These are phyloP conservation scores for Labeo catla DNA, from an alignment of 2,113 vertebrate species.

Conservation along the genomic window DNA sequence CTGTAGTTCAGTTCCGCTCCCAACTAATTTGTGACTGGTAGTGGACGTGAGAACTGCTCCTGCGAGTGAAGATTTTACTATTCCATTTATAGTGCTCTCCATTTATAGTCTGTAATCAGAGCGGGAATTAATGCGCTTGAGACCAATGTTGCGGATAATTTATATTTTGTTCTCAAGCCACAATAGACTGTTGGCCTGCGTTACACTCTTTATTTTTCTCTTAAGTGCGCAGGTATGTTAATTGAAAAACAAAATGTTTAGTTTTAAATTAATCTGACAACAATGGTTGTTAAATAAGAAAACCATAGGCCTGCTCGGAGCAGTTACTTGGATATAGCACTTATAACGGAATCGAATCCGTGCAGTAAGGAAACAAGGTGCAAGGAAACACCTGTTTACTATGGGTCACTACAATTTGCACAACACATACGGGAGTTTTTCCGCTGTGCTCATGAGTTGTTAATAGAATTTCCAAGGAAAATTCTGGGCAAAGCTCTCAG, in stretches of 20 bases:
- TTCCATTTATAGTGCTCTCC: conserved; percentile 41
- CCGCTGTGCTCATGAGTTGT: conserved; percentile 42
- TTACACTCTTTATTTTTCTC: too few species aligned
- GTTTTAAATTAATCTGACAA: conserved; percentile 5
- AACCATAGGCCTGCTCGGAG: conserved; percentile 17
- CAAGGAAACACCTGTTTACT: conserved; percentile 80
- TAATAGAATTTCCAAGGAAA: not conserved
- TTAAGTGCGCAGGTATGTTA: not conserved
- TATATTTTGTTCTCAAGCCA: conserved; percentile 37
- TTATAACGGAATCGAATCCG: conserved; percentile 35
- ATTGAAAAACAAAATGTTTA: not conserved
- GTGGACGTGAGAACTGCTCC: conserved; percentile 25
- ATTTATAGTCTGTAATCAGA: conserved; percentile 38
- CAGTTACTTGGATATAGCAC: not conserved
- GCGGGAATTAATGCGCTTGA: conserved; percentile 48
- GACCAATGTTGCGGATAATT: conserved; percentile 38
- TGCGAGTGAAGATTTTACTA: conserved; percentile 35
- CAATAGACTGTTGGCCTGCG: conserved; percentile 13
- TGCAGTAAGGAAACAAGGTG: conserved; percentile 31
- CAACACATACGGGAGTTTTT: conserved; percentile 63
- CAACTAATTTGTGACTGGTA: conserved; percentile 17
- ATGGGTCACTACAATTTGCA: conserved; percentile 71
- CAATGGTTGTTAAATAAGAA: not conserved
- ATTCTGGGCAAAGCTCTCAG: not conserved
- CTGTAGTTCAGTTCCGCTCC: not conserved